Base-by-base conservation (phyloP, 2,797 vertebrate genomes). In the Sus cebifrons region DNA sequence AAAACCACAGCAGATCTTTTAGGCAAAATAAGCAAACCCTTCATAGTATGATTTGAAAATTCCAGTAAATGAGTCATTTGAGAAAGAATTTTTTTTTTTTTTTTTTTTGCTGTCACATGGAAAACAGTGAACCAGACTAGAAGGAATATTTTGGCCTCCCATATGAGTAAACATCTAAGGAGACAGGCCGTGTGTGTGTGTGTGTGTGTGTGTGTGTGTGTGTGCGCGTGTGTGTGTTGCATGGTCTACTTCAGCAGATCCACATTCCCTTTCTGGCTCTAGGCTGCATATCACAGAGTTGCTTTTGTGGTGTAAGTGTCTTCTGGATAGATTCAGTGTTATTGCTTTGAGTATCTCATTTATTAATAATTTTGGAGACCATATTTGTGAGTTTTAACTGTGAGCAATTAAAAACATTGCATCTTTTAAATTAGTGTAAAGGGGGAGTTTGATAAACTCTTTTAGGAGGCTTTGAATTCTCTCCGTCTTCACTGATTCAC, bases 371-470 rank as follows among this genome's bases (percentile, higher is more conserved):
- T 93, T 90, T 86, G 67, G 81, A 97, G 71, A 60, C 8, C 27
- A 32, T 85, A 75, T 75, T 25, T 75, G 15, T 89, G 70, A 82
- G 54, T 93, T 94, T 89, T 92, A 71, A 90, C 92, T 95, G 49
- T 86, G 25, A 65, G 3, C 68, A 94, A 81, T 90, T 64, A n/a
- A 86, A 89, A 89, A 60, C 21, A 52, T 64, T 56, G 7, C 10
- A 18, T 68, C 25, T 49, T 86, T 86, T 94, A 62, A 94, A 56
- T 85, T 77, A 65, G 21, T n/a, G 16, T 77, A 23, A 68, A 87
- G 62, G 4, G 49, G 18, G 23, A 60, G 14, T 4, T 52, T 64
- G 21, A 74, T 60, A 71, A 62, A 52, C 36, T 77, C 44, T 49
- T 49, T 78, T 67, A 91, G 32, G 94, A 86, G 25, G 20, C n/a